phyloP scores from a whole-genome alignment of 2,888 invertebrate species.

The Cryptosula pallasiana region DNA sequence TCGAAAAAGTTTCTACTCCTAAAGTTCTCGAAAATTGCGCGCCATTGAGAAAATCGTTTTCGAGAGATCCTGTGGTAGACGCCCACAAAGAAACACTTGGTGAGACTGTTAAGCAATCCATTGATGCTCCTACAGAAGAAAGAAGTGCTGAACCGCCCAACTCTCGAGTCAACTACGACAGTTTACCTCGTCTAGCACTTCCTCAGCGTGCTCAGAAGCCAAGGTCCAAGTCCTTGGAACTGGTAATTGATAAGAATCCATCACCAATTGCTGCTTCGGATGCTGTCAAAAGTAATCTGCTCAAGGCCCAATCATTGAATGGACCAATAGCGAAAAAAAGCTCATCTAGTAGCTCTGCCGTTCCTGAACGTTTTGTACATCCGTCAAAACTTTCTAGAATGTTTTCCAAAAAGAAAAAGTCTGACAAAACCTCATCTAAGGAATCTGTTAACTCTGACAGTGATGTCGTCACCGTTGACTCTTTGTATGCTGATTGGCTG shows the following conservation, averaged over 20 bases:
- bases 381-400: neutral
- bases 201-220: neutral
- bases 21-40: neutral
- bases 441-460: neutral
- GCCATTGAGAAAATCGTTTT: conserved; percentile 10
- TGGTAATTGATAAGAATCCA: neutral
- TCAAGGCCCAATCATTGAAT: neutral
- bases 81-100: neutral
- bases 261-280: neutral
- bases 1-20: neutral
- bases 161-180: neutral
- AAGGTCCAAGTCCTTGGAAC: neutral
- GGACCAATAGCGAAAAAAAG: neutral
- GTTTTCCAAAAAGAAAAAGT: neutral
- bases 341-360: neutral
- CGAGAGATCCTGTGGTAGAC: neutral
- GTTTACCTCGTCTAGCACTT: neutral
- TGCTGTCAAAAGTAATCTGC: neutral
- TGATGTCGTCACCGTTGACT: neutral
- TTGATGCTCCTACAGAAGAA: neutral
- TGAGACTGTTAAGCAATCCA: neutral
- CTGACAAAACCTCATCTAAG: neutral
- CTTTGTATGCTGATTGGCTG: conserved; percentile 12
- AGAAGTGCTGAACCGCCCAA: neutral
- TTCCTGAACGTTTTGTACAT: neutral